A percentile compares a stretch with the other conserved stretches of the same genome.
Evolutionary conservation across 1,140 invertebrate species (phyloP).

Genomic region (Vollenhovia emeryi): DNA sequence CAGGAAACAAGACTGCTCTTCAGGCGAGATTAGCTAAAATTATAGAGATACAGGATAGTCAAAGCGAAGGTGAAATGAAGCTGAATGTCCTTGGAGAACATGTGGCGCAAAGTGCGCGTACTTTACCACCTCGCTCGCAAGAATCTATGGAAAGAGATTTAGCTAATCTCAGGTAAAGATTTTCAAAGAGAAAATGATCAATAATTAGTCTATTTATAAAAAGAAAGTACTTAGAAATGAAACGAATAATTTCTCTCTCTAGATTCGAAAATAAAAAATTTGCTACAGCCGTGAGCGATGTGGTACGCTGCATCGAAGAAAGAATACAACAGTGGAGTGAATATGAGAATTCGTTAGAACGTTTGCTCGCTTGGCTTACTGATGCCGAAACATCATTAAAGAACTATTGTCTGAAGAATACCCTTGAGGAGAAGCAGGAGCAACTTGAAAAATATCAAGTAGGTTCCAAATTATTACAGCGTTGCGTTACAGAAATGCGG

Average conservation of each 20-base stretch:
- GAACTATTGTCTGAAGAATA: constrained; percentile 93
- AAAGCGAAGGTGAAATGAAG: constrained; percentile 90
- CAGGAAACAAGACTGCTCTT: constrained; percentile 92
- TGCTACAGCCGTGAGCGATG: constrained; percentile 90
- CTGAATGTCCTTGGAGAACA: constrained; percentile 90
- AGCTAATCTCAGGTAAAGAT: constrained; percentile 88
- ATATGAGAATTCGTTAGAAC: constrained; percentile 94
- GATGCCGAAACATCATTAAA: constrained; percentile 95
- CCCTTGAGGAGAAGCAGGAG: constrained; percentile 95
- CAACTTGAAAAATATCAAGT: constrained; percentile 96
- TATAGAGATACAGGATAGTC: constrained; percentile 91
- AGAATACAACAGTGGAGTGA: constrained; percentile 95
- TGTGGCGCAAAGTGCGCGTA: constrained; percentile 88
- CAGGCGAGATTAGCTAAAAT: constrained; percentile 91
- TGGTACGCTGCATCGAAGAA: constrained; percentile 92
- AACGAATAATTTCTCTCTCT: constrained; percentile 1
- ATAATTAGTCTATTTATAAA: background rate
- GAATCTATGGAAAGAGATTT: constrained; percentile 93
- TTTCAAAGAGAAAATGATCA: background rate
- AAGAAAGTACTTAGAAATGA: background rate
- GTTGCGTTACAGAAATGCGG: background rate
- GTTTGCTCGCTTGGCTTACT: constrained; percentile 92
- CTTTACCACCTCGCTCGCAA: constrained; percentile 90
- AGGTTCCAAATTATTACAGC: constrained; percentile 70
- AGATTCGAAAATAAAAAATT: constrained; percentile 94